Conservation (phyloP, 1,140 invertebrate species). For the Bathynomus jamesi region DNA sequence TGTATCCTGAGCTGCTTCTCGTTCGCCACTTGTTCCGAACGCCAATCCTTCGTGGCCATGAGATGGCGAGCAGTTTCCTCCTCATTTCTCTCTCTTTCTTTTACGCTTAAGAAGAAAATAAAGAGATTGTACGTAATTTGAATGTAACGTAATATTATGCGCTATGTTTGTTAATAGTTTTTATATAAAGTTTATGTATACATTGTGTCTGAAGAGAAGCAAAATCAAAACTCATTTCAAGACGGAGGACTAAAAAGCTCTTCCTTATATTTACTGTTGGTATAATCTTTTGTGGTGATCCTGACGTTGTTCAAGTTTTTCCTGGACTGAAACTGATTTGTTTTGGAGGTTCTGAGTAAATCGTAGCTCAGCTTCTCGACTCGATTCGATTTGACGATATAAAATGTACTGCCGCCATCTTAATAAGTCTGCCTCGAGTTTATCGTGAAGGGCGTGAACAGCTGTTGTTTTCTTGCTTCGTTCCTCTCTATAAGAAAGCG, state of each 20-base stretch:
- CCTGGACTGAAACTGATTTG: background rate
- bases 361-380: conserved; percentile 14
- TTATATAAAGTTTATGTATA: no score
- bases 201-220: no score
- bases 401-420: conserved; percentile 22
- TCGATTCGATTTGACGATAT: conserved; percentile 11
- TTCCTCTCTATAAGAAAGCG: conserved; percentile 9
- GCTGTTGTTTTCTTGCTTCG: conserved; percentile 4
- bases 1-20: background rate
- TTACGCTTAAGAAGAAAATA: background rate
- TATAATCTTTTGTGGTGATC: background rate
- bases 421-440: conserved; percentile 23
- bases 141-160: no score
- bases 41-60: background rate
- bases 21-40: background rate
- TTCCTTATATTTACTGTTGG: background rate
- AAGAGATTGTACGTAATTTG: no score
- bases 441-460: conserved; percentile 21
- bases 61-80: background rate
- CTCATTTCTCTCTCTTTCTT: background rate
- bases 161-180: no score
- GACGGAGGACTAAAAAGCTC: no score
- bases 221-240: no score
- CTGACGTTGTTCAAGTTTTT: background rate
- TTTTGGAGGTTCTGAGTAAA: conserved; percentile 15